These are phyloP conservation scores for Sebastes paucispinis DNA, from an alignment of 2,797 vertebrate genomes.

Conservation along the genomic window DNA sequence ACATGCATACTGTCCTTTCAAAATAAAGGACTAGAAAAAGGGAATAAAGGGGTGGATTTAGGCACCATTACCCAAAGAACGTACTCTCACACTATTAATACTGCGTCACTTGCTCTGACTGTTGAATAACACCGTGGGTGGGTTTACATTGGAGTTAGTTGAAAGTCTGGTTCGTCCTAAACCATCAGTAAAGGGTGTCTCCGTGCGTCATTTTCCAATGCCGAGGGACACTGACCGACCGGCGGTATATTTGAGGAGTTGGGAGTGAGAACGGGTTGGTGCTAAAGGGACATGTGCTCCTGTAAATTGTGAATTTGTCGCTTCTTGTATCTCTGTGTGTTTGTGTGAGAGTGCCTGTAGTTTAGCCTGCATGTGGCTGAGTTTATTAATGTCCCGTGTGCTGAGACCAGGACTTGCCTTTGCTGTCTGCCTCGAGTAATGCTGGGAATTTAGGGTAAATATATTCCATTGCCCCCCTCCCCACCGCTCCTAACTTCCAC, in stretches of 20 bases:
- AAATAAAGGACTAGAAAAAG: background rate
- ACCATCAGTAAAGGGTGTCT: background rate
- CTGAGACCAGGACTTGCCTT: slow-evolving; percentile 34
- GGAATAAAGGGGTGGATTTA: background rate
- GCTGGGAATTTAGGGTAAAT: slow-evolving; percentile 70
- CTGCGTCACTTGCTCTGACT: background rate
- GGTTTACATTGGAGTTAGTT: background rate
- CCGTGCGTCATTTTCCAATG: background rate
- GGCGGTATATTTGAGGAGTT: background rate
- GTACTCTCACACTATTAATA: background rate
- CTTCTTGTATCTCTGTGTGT: slow-evolving; percentile 2
- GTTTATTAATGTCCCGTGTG: slow-evolving; percentile 46
- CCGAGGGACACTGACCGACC: background rate
- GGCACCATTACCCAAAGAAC: background rate
- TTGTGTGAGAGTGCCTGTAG: background rate
- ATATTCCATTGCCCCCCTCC: slow-evolving; percentile 43
- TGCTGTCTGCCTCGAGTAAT: slow-evolving; percentile 69
- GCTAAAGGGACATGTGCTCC: background rate
- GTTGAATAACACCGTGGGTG: background rate
- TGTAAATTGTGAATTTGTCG: slow-evolving; percentile 14
- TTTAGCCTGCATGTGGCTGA: slow-evolving; percentile 24
- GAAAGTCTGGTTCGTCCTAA: fast-evolving
- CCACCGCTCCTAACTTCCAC: background rate
- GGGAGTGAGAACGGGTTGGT: background rate
- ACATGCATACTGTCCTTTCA: background rate